Base-by-base conservation (phyloP, 2,113 vertebrate genomes). In the Ciconia maguari region DNA sequence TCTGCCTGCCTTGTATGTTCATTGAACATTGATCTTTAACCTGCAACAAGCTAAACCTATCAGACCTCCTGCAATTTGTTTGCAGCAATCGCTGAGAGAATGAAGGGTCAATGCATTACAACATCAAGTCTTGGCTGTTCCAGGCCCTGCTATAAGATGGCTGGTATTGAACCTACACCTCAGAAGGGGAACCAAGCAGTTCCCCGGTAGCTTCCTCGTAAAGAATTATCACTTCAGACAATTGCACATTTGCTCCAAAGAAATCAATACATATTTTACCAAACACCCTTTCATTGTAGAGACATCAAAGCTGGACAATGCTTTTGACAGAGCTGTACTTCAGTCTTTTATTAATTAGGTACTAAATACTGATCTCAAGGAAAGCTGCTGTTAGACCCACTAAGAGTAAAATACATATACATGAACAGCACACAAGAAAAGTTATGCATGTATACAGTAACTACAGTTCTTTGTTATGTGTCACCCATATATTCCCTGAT, bases 11-110 rank as follows among this genome's bases (percentile, higher is more conserved):
- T 81, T 13, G 11, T 61, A 34, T 79, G 85, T 61, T 93, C 88
- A 65, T 3, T 25, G 66, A 49, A 69, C 86, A 83, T n/a, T 92
- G 93, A 91, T 78, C 94, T 96, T 89, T 78, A 92, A 94, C 95
- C 89, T 81, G 86, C 68, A 95, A 87, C 83, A 66, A 83, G 58
- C 71, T 48, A 62, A 91, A 89, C 80, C 62, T 8, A 46, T 81
- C 80, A 75, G 60, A 62, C 27, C 61, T 77, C 41, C 60, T 83
- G 77, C 83, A 61, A 90, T 92, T 46, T 87, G 64, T 71, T 89
- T 94, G 91, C 83, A 89, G 89, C 83, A 77, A 3, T 78, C 0
- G 0, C 86, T 60, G 49, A 27, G 60, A 68, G 60, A 60, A 60
- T 36, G 93, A 91, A 95, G 86, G 89, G 72, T 95, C 89, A 74